These are phyloP conservation scores for Metellina segmentata DNA, from an alignment of 2,888 invertebrate genomes.

Conservation along the genomic window DNA sequence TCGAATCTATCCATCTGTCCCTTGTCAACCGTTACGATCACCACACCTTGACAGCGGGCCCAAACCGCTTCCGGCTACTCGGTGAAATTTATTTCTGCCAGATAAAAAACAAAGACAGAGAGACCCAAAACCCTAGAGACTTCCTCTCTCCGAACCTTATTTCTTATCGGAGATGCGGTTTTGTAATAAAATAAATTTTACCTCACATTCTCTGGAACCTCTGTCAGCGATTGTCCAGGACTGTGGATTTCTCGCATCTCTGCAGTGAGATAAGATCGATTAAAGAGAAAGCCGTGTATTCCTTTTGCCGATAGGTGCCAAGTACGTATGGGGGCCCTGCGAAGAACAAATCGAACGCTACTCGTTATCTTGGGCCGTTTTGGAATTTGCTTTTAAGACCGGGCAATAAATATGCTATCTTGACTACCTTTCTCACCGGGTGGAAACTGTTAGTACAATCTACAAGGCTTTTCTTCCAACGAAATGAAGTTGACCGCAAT, in stretches of 20 bases:
- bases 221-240: not conserved
- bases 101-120: slow-evolving; percentile 33
- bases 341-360: not conserved
- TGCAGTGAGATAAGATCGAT: slow-evolving; percentile 55
- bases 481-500: not conserved
- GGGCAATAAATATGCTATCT: slow-evolving; percentile 39
- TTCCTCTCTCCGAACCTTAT: not conserved
- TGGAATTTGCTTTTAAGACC: slow-evolving; percentile 50
- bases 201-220: not conserved
- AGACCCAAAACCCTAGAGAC: slow-evolving; percentile 4
- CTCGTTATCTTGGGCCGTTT: slow-evolving; percentile 37
- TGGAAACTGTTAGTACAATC: not conserved
- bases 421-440: not conserved
- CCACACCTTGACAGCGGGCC: slow-evolving; percentile 55
- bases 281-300: slow-evolving; percentile 1
- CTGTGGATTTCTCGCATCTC: not conserved
- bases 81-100: slow-evolving; percentile 19
- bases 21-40: slow-evolving; percentile 67
- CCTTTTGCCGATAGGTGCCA: not conserved
- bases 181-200: slow-evolving; percentile 67
- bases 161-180: slow-evolving; percentile 54
- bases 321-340: not conserved
- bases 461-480: not conserved
- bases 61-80: slow-evolving; percentile 28
- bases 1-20: slow-evolving; percentile 61